Evolutionary conservation across 2,888 invertebrate species (phyloP).

Genomic region (Trileptium ribeirensis): DNA sequence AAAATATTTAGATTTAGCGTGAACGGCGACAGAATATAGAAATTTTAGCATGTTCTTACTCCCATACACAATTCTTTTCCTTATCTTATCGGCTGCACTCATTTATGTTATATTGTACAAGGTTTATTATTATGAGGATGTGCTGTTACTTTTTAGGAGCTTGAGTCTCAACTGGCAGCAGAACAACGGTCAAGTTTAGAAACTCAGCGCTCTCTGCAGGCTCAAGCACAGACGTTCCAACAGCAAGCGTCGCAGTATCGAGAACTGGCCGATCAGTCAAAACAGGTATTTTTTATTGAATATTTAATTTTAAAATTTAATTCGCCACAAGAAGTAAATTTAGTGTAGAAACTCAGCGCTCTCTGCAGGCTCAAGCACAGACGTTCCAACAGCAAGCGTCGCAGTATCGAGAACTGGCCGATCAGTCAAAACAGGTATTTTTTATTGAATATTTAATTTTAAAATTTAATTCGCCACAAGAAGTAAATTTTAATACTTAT

Average conservation of each 20-base stretch:
- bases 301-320: not conserved
- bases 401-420: conserved; percentile 27
- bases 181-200: conserved; percentile 27
- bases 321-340: not conserved
- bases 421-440: conserved; percentile 18
- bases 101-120: too few species aligned
- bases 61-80: too few species aligned
- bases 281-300: conserved; percentile 22
- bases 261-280: conserved; percentile 27
- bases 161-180: conserved; percentile 24
- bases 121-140: too few species aligned
- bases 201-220: conserved; percentile 26
- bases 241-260: conserved; percentile 23
- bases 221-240: conserved; percentile 28
- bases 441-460: not conserved
- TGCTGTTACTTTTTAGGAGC: too few species aligned
- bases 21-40: too few species aligned
- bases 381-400: conserved; percentile 23
- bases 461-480: not conserved
- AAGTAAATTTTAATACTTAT: not conserved
- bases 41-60: too few species aligned
- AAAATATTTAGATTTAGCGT: too few species aligned
- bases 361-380: conserved; percentile 29
- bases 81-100: too few species aligned
- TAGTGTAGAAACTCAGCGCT: conserved; percentile 26